Conservation (phyloP, 2,888 invertebrate species). For the Crepidodera aurea region DNA sequence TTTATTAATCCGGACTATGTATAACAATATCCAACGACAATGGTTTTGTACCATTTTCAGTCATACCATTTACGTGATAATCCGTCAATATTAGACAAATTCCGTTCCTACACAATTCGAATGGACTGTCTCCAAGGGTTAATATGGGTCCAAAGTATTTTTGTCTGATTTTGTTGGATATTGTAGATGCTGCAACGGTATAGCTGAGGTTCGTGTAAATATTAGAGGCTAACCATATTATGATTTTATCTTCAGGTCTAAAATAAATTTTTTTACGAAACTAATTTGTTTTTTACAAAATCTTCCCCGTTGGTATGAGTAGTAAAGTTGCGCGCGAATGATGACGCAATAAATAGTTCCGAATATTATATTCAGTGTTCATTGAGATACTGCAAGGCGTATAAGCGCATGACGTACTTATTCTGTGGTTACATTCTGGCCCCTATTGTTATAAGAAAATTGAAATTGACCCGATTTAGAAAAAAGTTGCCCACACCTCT, state of each 20-base stretch:
- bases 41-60: slow-evolving; percentile 50
- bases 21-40: slow-evolving; percentile 55
- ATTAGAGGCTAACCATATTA: slow-evolving; percentile 57
- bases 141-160: slow-evolving; percentile 56
- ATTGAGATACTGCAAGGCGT: too few relatives aligned
- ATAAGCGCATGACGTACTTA: too few relatives aligned
- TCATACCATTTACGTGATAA: slow-evolving; percentile 52
- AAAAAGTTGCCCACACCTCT: too few relatives aligned
- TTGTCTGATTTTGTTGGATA: slow-evolving; percentile 52
- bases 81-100: slow-evolving; percentile 53
- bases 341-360: too few relatives aligned
- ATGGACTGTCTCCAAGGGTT: slow-evolving; percentile 49
- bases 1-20: slow-evolving; percentile 41
- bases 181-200: slow-evolving; percentile 55
- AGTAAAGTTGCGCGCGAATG: too few relatives aligned
- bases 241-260: slow-evolving; percentile 48
- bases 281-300: too few relatives aligned
- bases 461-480: too few relatives aligned
- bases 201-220: slow-evolving; percentile 51
- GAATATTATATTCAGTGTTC: too few relatives aligned
- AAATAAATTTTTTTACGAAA: too few relatives aligned
- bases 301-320: too few relatives aligned
- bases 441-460: too few relatives aligned
- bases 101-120: slow-evolving; percentile 51
- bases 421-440: too few relatives aligned